Conservation (phyloP, 2,888 invertebrate species). For the Brenthis hecate region DNA sequence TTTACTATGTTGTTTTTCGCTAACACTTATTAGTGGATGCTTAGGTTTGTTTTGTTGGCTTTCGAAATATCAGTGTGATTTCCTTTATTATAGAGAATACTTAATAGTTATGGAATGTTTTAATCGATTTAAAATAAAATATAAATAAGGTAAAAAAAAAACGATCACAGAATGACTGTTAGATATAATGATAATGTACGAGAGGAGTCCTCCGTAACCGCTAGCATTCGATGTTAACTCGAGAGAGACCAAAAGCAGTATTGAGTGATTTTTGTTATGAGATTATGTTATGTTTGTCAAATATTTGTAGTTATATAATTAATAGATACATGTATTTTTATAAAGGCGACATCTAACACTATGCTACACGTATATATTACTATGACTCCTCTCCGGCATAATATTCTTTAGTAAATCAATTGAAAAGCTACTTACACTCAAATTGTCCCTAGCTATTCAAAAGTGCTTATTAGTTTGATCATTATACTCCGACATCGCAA, state of each 20-base stretch:
- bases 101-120: constrained; percentile 76
- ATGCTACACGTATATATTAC: constrained; percentile 41
- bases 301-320: constrained; percentile 43
- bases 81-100: constrained; percentile 66
- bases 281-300: constrained; percentile 39
- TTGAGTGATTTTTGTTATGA: constrained; percentile 41
- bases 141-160: constrained; percentile 49
- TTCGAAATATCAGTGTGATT: constrained; percentile 79
- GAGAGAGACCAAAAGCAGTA: constrained; percentile 43
- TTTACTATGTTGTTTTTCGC: constrained; percentile 63
- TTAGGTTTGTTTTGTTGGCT: constrained; percentile 79
- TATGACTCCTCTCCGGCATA: constrained; percentile 64
- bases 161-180: constrained; percentile 43
- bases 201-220: constrained; percentile 46
- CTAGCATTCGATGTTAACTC: constrained; percentile 31
- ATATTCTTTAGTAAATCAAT: constrained; percentile 56
- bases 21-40: constrained; percentile 75
- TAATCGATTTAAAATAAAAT: constrained; percentile 59
- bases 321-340: constrained; percentile 49
- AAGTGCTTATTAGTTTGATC: constrained; percentile 80
- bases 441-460: constrained; percentile 74
- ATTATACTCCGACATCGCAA: constrained; percentile 80
- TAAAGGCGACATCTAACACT: constrained; percentile 35
- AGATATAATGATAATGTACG: constrained; percentile 41
- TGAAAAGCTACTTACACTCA: constrained; percentile 62